These are phyloP conservation scores for Hirundo rustica DNA, from an alignment of 2,797 vertebrate genomes.

Conservation along the genomic window DNA sequence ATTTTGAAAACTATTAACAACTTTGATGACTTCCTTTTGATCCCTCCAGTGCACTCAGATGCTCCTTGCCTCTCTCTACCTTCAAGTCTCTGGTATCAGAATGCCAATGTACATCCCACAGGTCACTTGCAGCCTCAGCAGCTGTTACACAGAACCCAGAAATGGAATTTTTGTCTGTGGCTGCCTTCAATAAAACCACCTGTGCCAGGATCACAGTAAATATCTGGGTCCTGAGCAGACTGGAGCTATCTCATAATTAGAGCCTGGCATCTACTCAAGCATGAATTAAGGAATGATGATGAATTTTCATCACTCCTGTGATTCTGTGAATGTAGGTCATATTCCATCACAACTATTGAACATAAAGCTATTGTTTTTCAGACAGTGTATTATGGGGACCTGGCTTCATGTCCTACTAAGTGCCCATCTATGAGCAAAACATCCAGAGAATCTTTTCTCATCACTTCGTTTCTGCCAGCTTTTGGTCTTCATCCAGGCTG, in stretches of 20 bases:
- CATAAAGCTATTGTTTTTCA: not conserved
- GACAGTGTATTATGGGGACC: not conserved
- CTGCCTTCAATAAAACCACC: not conserved
- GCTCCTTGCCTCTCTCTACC: not conserved
- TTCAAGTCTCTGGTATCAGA: not conserved
- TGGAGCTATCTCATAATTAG: not conserved
- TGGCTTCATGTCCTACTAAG: not conserved
- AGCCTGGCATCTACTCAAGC: not conserved
- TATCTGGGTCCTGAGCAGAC: not conserved
- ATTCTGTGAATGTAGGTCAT: conserved; percentile 11
- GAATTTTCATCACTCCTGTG: conserved; percentile 28
- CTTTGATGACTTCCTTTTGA: not conserved
- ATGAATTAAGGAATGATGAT: conserved; percentile 14
- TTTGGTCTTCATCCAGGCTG: not conserved
- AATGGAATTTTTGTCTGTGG: not conserved
- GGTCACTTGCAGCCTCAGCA: not conserved
- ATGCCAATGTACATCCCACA: not conserved
- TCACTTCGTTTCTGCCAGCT: not conserved
- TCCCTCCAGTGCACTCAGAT: not conserved
- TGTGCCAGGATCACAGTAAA: not conserved
- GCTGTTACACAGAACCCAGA: not conserved
- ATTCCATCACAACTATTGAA: not conserved
- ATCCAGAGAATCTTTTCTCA: not conserved
- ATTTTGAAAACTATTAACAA: not conserved
- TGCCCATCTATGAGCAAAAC: not conserved